phyloP scores from a whole-genome alignment of 1,140 invertebrate species.

The Wiebesia pumilae region DNA sequence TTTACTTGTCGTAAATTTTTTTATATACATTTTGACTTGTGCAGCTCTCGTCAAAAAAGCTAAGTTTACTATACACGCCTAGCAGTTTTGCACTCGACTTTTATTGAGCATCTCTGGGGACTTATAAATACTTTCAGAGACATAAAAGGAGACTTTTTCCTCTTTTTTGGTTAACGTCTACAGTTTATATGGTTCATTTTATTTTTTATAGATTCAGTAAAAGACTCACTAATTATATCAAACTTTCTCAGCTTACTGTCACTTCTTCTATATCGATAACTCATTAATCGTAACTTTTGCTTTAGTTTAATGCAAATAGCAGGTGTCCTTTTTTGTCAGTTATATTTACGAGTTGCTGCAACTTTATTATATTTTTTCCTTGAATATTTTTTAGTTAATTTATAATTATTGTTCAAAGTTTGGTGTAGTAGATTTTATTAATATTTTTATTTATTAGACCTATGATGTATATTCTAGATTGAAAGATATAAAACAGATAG shows the following conservation, averaged over 20 bases:
- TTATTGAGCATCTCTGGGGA: conserved; percentile 40
- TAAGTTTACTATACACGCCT: background rate
- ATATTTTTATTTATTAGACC: too few relatives aligned
- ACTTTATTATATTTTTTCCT: too few relatives aligned
- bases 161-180: background rate
- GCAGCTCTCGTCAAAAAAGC: background rate
- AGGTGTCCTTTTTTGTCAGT: background rate
- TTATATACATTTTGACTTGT: background rate
- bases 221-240: conserved; percentile 25
- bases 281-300: background rate
- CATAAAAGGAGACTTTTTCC: conserved; percentile 19
- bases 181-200: conserved; percentile 11
- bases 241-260: conserved; percentile 25
- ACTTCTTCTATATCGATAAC: background rate
- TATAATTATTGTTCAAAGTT: too few relatives aligned
- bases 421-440: too few relatives aligned
- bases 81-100: conserved; percentile 42
- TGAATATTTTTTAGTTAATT: too few relatives aligned
- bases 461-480: too few relatives aligned
- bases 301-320: background rate
- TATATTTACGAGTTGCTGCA: background rate
- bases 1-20: conserved; percentile 13
- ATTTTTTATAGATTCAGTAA: conserved; percentile 15
- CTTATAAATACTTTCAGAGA: conserved; percentile 25
- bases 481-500: too few relatives aligned